Conservation (phyloP, 64 coral and sea anemone genomes). For the Actinia tenebrosa region DNA sequence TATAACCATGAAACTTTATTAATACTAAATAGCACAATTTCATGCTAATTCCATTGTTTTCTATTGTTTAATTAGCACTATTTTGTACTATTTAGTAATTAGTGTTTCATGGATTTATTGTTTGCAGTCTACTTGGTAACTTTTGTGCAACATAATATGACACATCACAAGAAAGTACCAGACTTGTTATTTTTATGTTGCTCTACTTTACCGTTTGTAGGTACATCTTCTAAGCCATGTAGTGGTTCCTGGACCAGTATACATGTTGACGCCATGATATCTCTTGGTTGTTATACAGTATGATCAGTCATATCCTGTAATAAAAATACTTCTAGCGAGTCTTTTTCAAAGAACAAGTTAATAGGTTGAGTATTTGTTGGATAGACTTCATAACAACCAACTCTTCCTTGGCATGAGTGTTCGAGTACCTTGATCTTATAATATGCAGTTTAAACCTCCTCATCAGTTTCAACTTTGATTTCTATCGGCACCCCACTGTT, state of each 20-base stretch:
- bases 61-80: too few relatives aligned
- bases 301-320: background rate
- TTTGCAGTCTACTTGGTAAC: too few relatives aligned
- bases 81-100: too few relatives aligned
- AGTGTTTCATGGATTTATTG: too few relatives aligned
- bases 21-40: too few relatives aligned
- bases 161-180: background rate
- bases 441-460: background rate
- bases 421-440: background rate
- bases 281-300: background rate
- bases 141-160: background rate
- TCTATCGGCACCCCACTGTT: background rate
- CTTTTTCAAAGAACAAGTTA: background rate
- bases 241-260: too few relatives aligned
- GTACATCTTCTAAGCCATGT: too few relatives aligned
- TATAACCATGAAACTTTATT: too few relatives aligned
- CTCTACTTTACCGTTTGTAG: too few relatives aligned
- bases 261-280: background rate
- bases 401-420: background rate
- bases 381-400: background rate
- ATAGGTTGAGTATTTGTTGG: background rate
- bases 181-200: too few relatives aligned
- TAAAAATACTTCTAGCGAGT: background rate
- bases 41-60: too few relatives aligned
- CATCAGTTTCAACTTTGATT: background rate